A percentile compares a stretch with the other conserved stretches of the same genome.
Conservation (phyloP, 1,140 invertebrate genomes). For the Mercenaria mercenaria region DNA sequence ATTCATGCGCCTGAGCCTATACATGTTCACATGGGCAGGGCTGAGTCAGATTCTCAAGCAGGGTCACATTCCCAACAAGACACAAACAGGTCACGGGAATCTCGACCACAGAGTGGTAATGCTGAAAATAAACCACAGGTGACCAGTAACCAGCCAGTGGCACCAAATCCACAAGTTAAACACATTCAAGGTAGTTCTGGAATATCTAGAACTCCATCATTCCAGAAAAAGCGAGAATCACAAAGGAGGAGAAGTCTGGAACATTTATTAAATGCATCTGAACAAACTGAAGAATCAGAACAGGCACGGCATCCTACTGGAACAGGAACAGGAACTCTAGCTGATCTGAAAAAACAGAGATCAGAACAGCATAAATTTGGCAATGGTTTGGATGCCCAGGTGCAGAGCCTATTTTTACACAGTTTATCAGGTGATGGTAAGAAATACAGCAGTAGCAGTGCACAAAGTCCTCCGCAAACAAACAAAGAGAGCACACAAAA, state of each 20-base stretch:
- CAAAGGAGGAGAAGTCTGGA: constrained; percentile 15
- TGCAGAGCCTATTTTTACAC: constrained; percentile 51
- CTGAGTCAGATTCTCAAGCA: constrained; percentile 9
- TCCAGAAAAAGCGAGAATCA: constrained; percentile 60
- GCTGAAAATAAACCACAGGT: neutral
- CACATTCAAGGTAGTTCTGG: constrained; percentile 25
- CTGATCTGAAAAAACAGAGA: constrained; percentile 60
- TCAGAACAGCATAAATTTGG: constrained; percentile 63
- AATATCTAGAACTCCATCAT: constrained; percentile 28
- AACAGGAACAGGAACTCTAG: constrained; percentile 37
- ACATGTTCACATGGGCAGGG: constrained; percentile 47
- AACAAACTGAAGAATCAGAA: neutral
- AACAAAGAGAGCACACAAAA: constrained; percentile 44
- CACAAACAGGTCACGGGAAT: neutral
- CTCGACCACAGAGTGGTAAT: neutral
- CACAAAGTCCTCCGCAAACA: neutral
- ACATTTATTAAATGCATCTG: neutral
- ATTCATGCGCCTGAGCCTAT: constrained; percentile 30
- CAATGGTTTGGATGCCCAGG: constrained; percentile 48
- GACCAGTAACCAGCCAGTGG: neutral
- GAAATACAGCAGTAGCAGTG: constrained; percentile 35
- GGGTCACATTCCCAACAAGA: neutral
- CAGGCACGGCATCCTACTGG: constrained; percentile 33
- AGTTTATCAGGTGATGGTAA: constrained; percentile 45
- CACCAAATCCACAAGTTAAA: constrained; percentile 51